These are phyloP conservation scores for Cylas formicarius DNA, from an alignment of 1,140 invertebrate genomes.

Conservation along the genomic window DNA sequence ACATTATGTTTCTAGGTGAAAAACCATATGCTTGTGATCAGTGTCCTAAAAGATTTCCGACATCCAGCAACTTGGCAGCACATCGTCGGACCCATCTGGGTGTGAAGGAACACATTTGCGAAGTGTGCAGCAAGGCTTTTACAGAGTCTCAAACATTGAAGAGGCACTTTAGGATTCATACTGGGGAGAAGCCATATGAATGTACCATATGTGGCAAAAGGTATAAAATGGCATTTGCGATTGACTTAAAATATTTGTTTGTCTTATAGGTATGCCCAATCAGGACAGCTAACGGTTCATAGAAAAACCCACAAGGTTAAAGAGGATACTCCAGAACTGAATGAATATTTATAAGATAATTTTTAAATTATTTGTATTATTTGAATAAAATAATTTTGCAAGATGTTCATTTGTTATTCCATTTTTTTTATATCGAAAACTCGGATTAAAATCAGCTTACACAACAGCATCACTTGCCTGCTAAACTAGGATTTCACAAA, in stretches of 20 bases:
- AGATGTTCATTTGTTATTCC: no score
- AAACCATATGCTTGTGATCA: slow-evolving; percentile 47
- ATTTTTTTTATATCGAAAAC: no score
- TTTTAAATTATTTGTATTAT: no score
- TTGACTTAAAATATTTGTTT: neutral
- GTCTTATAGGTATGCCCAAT: slow-evolving; percentile 16
- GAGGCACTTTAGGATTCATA: slow-evolving; percentile 46
- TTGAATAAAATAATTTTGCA: no score
- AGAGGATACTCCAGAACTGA: no score
- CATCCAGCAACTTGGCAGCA: slow-evolving; percentile 47
- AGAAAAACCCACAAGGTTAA: slow-evolving; percentile 26
- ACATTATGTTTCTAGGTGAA: slow-evolving; percentile 31
- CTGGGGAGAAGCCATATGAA: slow-evolving; percentile 39
- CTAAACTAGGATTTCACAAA: no score
- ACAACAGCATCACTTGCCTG: no score
- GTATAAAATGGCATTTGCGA: slow-evolving; percentile 13
- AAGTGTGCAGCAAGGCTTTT: slow-evolving; percentile 47
- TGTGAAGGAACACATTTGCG: slow-evolving; percentile 46
- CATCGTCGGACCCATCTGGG: slow-evolving; percentile 48
- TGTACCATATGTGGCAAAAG: slow-evolving; percentile 33
- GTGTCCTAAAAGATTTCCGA: slow-evolving; percentile 46
- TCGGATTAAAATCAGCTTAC: no score
- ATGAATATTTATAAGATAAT: no score
- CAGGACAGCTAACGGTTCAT: slow-evolving; percentile 33
- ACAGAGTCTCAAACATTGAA: slow-evolving; percentile 47